phyloP scores from a whole-genome alignment of 1,140 invertebrate species.

The Rhagoletis zephyria region DNA sequence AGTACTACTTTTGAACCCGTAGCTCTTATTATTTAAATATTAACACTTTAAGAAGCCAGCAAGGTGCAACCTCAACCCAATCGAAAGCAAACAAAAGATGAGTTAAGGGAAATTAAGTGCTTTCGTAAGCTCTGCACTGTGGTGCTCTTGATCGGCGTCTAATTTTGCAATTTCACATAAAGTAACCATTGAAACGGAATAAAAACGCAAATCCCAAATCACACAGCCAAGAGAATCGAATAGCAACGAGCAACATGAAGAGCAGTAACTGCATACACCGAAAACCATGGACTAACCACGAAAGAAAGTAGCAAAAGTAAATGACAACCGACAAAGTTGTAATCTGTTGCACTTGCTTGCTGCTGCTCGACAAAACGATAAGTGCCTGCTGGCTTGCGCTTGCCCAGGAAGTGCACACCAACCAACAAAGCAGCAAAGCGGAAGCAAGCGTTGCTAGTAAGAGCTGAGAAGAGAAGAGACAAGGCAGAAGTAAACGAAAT shows the following conservation, averaged over 20 bases:
- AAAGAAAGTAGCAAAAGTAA: conserved; percentile 34
- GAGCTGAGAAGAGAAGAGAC: neutral
- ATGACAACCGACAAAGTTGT: conserved; percentile 37
- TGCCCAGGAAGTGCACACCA: neutral
- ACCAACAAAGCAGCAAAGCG: conserved; percentile 22
- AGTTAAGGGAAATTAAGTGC: no score
- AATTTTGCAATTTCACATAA: conserved; percentile 18
- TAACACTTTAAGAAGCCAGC: no score
- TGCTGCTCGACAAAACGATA: conserved; percentile 4
- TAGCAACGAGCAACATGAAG: neutral
- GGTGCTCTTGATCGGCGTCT: no score
- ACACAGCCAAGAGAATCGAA: neutral
- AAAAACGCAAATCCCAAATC: conserved; percentile 16
- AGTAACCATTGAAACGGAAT: conserved; percentile 2
- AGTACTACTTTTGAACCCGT: no score
- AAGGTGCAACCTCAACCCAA: no score
- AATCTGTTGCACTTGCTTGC: conserved; percentile 36
- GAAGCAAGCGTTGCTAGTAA: neutral
- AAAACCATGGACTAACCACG: neutral
- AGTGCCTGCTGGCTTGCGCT: neutral
- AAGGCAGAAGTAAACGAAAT: neutral
- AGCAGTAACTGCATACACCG: neutral
- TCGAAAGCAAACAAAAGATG: no score
- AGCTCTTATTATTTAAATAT: no score
- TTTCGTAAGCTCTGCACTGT: no score